These are phyloP conservation scores for Electrophaes corylata DNA, from an alignment of 2,888 invertebrate species.

Conservation along the genomic window DNA sequence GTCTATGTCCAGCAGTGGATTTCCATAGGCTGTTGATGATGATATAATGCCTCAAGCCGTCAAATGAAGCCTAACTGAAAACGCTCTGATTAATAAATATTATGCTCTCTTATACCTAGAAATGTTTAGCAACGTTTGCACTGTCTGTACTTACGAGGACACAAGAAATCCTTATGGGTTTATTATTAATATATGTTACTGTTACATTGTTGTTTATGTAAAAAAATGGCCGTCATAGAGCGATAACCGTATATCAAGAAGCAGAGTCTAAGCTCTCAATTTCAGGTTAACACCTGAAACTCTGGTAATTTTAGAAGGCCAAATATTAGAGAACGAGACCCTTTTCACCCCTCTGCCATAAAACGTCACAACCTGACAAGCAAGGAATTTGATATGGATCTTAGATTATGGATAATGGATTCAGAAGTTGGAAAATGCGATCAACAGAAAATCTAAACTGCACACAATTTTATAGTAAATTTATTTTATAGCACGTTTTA, in stretches of 20 bases:
- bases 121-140: too few species aligned
- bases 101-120: too few species aligned
- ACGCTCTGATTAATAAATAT: too few species aligned
- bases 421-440: conserved; percentile 20
- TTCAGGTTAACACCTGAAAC: neutral
- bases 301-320: neutral
- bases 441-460: conserved; percentile 6
- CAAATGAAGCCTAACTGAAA: too few species aligned
- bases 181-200: too few species aligned
- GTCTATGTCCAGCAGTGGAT: too few species aligned
- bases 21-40: too few species aligned
- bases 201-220: neutral
- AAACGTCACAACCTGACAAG: conserved; percentile 27
- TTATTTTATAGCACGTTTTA: neutral
- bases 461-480: neutral
- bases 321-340: conserved; percentile 12
- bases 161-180: too few species aligned
- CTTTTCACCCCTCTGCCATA: conserved; percentile 23
- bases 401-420: conserved; percentile 32
- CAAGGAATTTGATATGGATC: conserved; percentile 29
- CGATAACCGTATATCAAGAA: neutral
- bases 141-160: too few species aligned
- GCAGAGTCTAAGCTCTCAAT: neutral
- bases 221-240: neutral
- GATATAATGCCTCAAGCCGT: too few species aligned